Conservation (phyloP, 2,113 vertebrate species). For the Formicarius rufipectus region DNA sequence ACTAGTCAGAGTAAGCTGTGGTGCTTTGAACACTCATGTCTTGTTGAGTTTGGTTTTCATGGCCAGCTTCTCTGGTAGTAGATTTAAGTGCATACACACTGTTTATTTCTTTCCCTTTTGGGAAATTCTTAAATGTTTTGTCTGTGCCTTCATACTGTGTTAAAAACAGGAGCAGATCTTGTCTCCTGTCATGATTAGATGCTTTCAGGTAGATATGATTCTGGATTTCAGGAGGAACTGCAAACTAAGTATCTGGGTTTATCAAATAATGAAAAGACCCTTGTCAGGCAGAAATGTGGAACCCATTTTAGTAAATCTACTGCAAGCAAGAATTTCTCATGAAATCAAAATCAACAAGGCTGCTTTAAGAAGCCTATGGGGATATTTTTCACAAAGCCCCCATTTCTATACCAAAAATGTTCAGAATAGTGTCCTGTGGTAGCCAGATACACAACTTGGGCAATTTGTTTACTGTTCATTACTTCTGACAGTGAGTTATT, state of each 20-base stretch:
- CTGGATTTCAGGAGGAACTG: not conserved
- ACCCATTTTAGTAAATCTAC: not conserved
- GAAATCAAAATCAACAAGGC: not conserved
- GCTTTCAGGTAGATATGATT: not conserved
- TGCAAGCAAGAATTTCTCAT: not conserved
- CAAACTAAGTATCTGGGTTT: not conserved
- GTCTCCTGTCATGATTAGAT: not conserved
- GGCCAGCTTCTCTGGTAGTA: not conserved
- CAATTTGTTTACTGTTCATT: conserved; percentile 36
- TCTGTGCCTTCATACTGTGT: not conserved
- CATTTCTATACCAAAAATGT: not conserved
- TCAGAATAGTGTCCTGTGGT: not conserved
- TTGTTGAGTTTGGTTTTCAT: not conserved
- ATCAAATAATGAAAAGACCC: not conserved
- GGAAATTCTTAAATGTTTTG: not conserved
- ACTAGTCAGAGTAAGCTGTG: not conserved
- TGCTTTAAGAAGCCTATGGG: not conserved
- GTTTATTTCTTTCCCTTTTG: not conserved
- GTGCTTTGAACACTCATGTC: not conserved
- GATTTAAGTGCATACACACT: not conserved
- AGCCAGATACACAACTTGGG: conserved; percentile 15
- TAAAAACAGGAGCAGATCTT: not conserved
- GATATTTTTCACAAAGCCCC: not conserved
- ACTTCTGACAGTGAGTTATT: not conserved
- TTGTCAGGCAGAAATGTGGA: not conserved